Evolutionary conservation across 2,888 invertebrate genomes (phyloP).

Genomic region (Unio delphinus): DNA sequence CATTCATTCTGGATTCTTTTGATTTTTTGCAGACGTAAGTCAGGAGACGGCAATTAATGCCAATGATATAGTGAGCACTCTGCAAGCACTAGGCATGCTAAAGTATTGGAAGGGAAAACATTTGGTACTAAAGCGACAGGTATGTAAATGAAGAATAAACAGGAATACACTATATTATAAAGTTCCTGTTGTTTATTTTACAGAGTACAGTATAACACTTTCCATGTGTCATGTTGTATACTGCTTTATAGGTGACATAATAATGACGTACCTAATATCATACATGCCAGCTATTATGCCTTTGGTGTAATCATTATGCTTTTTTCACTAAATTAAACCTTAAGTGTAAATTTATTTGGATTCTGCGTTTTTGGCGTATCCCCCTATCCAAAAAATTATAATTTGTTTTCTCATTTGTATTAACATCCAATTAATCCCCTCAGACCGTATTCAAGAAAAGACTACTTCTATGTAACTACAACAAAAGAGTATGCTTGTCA

Average conservation of each 20-base stretch:
- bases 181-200: background rate
- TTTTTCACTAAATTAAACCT: no score
- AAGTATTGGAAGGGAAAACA: slow-evolving; percentile 99
- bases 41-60: slow-evolving; percentile 96
- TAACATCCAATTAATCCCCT: no score
- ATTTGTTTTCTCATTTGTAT: no score
- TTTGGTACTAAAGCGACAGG: slow-evolving; percentile 94
- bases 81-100: slow-evolving; percentile 96
- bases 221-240: background rate
- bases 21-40: slow-evolving; percentile 77
- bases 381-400: no score
- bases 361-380: no score
- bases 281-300: no score
- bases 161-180: slow-evolving; percentile 28
- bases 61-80: slow-evolving; percentile 96
- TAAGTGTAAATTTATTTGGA: no score
- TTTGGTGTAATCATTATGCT: no score
- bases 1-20: background rate
- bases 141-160: slow-evolving; percentile 63
- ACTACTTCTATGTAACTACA: no score
- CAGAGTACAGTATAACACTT: background rate
- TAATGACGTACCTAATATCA: no score
- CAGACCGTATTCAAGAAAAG: no score
- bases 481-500: no score
- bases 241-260: background rate